Evolutionary conservation across 2,113 vertebrate genomes (phyloP).

Genomic region (Ploceus nigricollis): DNA sequence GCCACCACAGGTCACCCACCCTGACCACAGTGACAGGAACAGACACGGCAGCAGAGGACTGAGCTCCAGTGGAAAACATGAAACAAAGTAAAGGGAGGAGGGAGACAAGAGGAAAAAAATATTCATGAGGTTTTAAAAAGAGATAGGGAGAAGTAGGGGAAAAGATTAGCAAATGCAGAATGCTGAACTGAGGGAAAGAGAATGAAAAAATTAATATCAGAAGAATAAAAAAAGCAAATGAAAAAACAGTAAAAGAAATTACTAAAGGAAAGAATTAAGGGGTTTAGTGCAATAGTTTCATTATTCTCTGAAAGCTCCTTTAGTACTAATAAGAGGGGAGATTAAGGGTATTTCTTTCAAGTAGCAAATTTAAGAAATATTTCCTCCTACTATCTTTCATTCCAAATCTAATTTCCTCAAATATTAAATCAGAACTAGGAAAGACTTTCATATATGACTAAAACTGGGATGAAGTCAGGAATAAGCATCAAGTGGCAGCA

Average conservation of each 20-base stretch:
- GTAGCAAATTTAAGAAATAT: neutral
- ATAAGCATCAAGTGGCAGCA: neutral
- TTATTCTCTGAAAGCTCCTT: constrained; percentile 12
- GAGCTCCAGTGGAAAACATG: neutral
- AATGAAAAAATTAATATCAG: neutral
- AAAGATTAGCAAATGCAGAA: neutral
- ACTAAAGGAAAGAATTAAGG: neutral
- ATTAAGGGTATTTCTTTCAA: constrained; percentile 16
- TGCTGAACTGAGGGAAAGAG: neutral
- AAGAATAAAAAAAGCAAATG: neutral
- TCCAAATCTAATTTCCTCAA: constrained; percentile 25
- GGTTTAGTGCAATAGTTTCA: neutral
- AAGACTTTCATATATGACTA: neutral
- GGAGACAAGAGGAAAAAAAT: neutral
- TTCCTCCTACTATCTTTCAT: neutral
- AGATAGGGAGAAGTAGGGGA: neutral
- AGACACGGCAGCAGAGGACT: neutral
- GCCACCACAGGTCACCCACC: neutral
- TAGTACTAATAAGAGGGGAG: constrained; percentile 18
- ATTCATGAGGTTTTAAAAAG: neutral
- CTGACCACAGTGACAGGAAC: fast-evolving
- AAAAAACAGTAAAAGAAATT: neutral
- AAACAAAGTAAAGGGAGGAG: neutral
- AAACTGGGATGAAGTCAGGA: neutral
- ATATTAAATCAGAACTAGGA: neutral